phyloP scores from a whole-genome alignment of 2,888 invertebrate genomes.

The Mesorhabditis sp. region DNA sequence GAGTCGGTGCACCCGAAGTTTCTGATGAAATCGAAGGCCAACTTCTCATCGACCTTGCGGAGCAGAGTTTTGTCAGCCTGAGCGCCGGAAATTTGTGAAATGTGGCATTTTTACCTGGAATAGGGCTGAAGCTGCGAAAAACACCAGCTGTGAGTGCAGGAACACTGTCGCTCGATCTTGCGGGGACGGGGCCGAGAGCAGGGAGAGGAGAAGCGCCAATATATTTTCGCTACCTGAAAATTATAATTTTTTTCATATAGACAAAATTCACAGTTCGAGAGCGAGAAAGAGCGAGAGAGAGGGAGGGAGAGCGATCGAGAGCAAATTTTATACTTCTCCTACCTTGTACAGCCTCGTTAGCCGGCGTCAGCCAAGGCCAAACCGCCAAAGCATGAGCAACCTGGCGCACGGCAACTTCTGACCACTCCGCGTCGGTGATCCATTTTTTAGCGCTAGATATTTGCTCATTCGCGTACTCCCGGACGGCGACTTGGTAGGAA shows the following conservation, averaged over 20 bases:
- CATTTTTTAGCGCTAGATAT: conserved; percentile 14
- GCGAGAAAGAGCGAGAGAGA: too few species aligned
- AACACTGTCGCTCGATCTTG: not conserved
- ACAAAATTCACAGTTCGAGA: not conserved
- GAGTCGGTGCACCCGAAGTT: conserved; percentile 21
- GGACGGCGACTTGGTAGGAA: not conserved
- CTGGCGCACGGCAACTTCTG: conserved; percentile 12
- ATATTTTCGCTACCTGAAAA: not conserved
- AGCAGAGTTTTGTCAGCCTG: not conserved
- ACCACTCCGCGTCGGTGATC: not conserved
- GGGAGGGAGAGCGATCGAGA: too few species aligned
- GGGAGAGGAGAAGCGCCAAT: not conserved
- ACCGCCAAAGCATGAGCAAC: conserved; percentile 11
- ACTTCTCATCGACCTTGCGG: too few species aligned
- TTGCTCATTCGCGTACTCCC: not conserved
- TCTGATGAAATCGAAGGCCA: conserved; percentile 5
- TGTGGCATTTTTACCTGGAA: not conserved
- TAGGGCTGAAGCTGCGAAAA: not conserved
- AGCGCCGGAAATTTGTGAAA: too few species aligned
- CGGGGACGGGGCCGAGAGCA: not conserved
- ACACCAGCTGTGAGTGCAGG: not conserved
- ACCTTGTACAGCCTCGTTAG: not conserved
- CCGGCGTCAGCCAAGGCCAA: not conserved
- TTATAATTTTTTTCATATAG: not conserved
- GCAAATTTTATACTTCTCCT: too few species aligned